These are phyloP conservation scores for Caenorhabditis sp. DNA, from an alignment of 2,888 invertebrate genomes.

Conservation along the genomic window DNA sequence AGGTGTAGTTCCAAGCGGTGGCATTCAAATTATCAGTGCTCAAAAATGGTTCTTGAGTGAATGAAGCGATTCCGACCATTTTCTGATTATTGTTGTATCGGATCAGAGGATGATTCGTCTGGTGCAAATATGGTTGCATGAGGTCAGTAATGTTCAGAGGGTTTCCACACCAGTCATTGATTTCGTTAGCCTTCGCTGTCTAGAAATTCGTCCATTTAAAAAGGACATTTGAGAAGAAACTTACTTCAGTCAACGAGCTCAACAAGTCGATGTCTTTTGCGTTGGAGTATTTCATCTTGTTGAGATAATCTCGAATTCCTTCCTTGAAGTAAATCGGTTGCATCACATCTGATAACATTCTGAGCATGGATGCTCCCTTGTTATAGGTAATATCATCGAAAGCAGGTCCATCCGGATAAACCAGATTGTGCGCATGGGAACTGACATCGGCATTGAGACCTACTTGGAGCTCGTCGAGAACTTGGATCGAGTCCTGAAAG, in stretches of 20 bases:
- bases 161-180: conserved; percentile 67
- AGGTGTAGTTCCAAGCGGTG: conserved; percentile 61
- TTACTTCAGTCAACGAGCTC: conserved; percentile 87
- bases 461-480: conserved; percentile 60
- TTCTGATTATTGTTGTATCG: conserved; percentile 47
- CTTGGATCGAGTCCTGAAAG: conserved; percentile 59
- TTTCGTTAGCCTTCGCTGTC: conserved; percentile 35
- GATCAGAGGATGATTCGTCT: conserved; percentile 69
- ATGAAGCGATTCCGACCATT: conserved; percentile 4
- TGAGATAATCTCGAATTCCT: conserved; percentile 85
- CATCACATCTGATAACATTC: conserved; percentile 65
- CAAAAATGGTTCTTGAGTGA: conserved; percentile 61
- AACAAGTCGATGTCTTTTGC: conserved; percentile 91
- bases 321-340: conserved; percentile 51
- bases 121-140: conserved; percentile 69
- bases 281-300: conserved; percentile 87
- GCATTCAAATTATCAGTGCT: conserved; percentile 24
- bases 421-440: conserved; percentile 61
- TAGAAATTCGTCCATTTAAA: neutral
- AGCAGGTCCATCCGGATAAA: conserved; percentile 67
- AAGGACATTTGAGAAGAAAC: neutral
- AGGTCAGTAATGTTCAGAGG: conserved; percentile 60
- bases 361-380: conserved; percentile 70
- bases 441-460: conserved; percentile 63
- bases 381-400: conserved; percentile 71